Percentiles rank a stretch among this genome's conserved stretches.
phyloP scores from a whole-genome alignment of 2,888 invertebrate genomes.

The Venusia cambrica region DNA sequence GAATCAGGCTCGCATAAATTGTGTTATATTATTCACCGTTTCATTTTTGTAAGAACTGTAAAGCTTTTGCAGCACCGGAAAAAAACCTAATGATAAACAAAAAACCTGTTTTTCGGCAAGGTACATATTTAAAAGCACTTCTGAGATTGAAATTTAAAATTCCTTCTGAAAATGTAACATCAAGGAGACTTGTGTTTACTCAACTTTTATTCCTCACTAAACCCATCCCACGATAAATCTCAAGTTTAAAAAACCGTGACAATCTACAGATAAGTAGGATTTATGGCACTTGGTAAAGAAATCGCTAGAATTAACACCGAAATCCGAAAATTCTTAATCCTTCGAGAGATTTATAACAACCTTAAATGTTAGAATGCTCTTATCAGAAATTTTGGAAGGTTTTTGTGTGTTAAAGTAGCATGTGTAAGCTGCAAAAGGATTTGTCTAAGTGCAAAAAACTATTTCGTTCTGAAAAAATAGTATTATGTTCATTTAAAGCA shows the following conservation, averaged over 20 bases:
- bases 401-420: conserved; percentile 9
- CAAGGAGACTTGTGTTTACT: conserved; percentile 6
- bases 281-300: conserved; percentile 25
- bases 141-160: not conserved
- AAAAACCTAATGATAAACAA: too few relatives aligned
- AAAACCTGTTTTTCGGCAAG: too few relatives aligned
- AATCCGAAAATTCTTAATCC: conserved; percentile 30
- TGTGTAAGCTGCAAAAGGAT: conserved; percentile 6
- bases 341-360: conserved; percentile 20
- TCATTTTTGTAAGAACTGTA: too few relatives aligned
- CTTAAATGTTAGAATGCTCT: conserved; percentile 14
- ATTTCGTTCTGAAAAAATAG: too few relatives aligned
- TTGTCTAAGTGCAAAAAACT: too few relatives aligned
- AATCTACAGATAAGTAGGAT: conserved; percentile 30
- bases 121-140: too few relatives aligned
- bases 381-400: conserved; percentile 15
- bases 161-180: not conserved
- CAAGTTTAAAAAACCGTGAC: conserved; percentile 31
- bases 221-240: conserved; percentile 25
- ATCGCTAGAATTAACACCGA: conserved; percentile 30
- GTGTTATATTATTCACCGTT: too few relatives aligned
- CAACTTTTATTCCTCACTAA: conserved; percentile 7
- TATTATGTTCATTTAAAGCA: too few relatives aligned
- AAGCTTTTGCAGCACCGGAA: too few relatives aligned
- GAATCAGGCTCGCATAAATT: too few relatives aligned